Evolutionary conservation across 2,888 invertebrate species (phyloP).

Genomic region (Drosophila recens): DNA sequence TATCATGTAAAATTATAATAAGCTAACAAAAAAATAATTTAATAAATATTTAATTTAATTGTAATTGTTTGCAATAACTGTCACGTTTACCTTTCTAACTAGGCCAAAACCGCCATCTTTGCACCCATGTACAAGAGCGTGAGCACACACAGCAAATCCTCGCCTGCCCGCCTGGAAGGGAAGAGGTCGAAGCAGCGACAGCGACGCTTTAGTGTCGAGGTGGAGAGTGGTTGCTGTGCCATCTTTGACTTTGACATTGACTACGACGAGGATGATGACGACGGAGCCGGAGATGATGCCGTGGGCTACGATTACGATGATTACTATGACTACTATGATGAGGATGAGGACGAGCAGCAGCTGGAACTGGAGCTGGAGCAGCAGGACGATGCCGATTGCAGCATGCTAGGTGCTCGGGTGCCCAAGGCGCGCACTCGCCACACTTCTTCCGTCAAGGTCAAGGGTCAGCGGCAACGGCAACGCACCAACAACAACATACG

Average conservation of each 20-base stretch:
- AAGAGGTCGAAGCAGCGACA: constrained; percentile 54
- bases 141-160: constrained; percentile 55
- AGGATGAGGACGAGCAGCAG: constrained; percentile 70
- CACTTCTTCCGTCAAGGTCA: constrained; percentile 29
- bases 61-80: neutral
- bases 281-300: constrained; percentile 63
- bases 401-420: constrained; percentile 72
- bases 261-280: constrained; percentile 72
- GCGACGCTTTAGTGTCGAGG: constrained; percentile 63
- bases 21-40: too few relatives aligned
- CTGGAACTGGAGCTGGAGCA: constrained; percentile 54
- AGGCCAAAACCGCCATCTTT: constrained; percentile 82
- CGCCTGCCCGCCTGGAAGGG: constrained; percentile 44
- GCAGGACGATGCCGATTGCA: constrained; percentile 74
- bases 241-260: constrained; percentile 81
- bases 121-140: constrained; percentile 74
- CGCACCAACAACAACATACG: constrained; percentile 82
- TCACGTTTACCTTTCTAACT: neutral
- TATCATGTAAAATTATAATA: too few relatives aligned
- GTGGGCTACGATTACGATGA: constrained; percentile 70
- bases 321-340: constrained; percentile 73
- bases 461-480: constrained; percentile 61
- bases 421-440: constrained; percentile 38
- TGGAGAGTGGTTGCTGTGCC: constrained; percentile 76
- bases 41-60: too few relatives aligned